Evolutionary conservation across 2,888 invertebrate genomes (phyloP).

Genomic region (Drosophila kambysellisi): DNA sequence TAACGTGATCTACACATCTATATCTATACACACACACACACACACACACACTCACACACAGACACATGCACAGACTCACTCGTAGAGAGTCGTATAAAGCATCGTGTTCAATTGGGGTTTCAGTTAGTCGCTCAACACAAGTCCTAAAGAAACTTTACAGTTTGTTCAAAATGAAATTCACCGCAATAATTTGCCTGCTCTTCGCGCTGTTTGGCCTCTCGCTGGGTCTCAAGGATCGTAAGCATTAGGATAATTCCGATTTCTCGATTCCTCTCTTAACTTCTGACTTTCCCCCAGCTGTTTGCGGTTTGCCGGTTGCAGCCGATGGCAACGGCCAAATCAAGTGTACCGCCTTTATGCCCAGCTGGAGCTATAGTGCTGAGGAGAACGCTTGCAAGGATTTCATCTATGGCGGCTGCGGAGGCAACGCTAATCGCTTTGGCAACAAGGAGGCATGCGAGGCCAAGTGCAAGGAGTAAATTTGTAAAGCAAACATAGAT

Average conservation of each 20-base stretch:
- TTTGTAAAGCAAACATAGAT: not conserved
- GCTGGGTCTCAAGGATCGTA: constrained; percentile 64
- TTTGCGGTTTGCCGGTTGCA: constrained; percentile 34
- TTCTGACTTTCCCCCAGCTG: constrained; percentile 16
- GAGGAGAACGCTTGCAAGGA: constrained; percentile 46
- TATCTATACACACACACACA: too few species aligned
- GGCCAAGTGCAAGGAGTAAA: constrained; percentile 41
- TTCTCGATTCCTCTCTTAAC: not conserved
- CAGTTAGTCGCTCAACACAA: constrained; percentile 44
- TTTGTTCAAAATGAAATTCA: constrained; percentile 50
- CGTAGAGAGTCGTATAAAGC: constrained; percentile 48
- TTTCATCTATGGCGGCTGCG: constrained; percentile 72
- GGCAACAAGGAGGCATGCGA: constrained; percentile 42
- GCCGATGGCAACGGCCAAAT: constrained; percentile 57
- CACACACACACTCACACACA: not conserved
- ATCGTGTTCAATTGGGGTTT: not conserved
- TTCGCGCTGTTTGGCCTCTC: constrained; percentile 55
- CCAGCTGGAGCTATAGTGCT: constrained; percentile 39
- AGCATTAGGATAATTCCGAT: constrained; percentile 16
- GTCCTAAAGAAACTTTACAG: constrained; percentile 3
- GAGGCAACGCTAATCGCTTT: constrained; percentile 71
- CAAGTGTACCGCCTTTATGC: constrained; percentile 46
- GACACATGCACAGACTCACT: not conserved
- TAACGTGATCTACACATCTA: constrained; percentile 15
- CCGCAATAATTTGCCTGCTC: constrained; percentile 44